phyloP scores from a whole-genome alignment of 2,888 invertebrate species.

The Cabera pusaria region DNA sequence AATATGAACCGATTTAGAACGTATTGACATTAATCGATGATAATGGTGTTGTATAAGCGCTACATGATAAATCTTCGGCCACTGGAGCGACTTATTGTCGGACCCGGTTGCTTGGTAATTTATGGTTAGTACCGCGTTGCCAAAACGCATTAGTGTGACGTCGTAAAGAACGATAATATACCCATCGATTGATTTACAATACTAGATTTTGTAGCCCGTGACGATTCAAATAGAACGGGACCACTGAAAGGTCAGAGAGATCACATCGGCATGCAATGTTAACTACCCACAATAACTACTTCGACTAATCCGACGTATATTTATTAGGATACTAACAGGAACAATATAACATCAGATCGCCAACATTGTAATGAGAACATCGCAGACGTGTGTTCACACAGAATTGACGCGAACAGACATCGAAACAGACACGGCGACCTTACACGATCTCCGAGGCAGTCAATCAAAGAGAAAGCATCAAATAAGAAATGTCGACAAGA shows the following conservation, averaged over 20 bases:
- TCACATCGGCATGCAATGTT: constrained; percentile 22
- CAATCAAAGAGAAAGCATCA: constrained; percentile 81
- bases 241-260: constrained; percentile 30
- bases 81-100: constrained; percentile 42
- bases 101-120: constrained; percentile 41
- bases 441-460: constrained; percentile 65
- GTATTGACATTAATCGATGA: constrained; percentile 65
- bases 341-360: constrained; percentile 14
- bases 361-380: constrained; percentile 20
- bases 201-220: constrained; percentile 31
- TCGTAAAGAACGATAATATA: constrained; percentile 35
- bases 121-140: constrained; percentile 38
- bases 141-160: constrained; percentile 41
- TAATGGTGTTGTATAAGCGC: constrained; percentile 38
- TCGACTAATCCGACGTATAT: constrained; percentile 14
- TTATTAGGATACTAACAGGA: constrained; percentile 14
- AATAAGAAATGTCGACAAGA: constrained; percentile 74
- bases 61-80: constrained; percentile 41
- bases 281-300: constrained; percentile 11
- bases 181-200: constrained; percentile 44
- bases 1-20: constrained; percentile 50
- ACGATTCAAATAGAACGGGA: constrained; percentile 28
- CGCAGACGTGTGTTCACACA: constrained; percentile 15
- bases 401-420: constrained; percentile 30
- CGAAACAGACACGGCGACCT: constrained; percentile 50